Base-by-base conservation (phyloP, 2,113 vertebrate species). In the Ascaphus truei region DNA sequence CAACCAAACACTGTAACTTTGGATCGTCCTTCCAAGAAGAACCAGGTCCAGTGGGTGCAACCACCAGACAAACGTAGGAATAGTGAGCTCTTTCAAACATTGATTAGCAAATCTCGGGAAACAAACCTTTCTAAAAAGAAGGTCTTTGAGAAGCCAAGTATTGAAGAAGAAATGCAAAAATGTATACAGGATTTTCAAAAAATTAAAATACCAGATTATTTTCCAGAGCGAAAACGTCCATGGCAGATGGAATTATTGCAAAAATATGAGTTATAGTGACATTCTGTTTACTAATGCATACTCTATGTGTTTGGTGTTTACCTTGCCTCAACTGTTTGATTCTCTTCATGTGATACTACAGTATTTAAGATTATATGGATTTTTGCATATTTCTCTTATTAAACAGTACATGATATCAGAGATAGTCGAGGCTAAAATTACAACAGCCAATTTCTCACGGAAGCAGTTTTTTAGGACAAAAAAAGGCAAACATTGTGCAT, bases 171-270 rank as follows among this genome's bases (percentile, higher is more conserved):
- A 81, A 94, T 95, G 93, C 92, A 93, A 80, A 91, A 93, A 77
- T 95, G 93, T 50, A 93, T 95, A 68, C 89, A 89, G 81, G 93
- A 95, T 87, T 94, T 95, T 80, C 89, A 91, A 82, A 92, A 92
- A 75, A 93, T 95, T 80, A 90, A 92, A 67, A 95, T 95, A 79
- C 93, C 93, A 18, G 90, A 89, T 79, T 90, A 88, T 64, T 95
- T 95, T 56, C 92, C 93, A 5, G 92, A 94, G 73, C 88, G 92
- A 62, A 95, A 94, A 75, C 89, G 92, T 45, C 92, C 91, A 29
- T 95, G 93, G 93, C 93, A 95, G 51, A 93, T 92, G 37, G 93
- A 95, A 90, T 89, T 95, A 43, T 76, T 95, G 59, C 90, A 95
- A 76, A 95, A 95, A 64, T 95, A 95, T 0, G 92, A 91, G 63